phyloP scores from a whole-genome alignment of 2,888 invertebrate species.

The Noctua fimbriata region DNA sequence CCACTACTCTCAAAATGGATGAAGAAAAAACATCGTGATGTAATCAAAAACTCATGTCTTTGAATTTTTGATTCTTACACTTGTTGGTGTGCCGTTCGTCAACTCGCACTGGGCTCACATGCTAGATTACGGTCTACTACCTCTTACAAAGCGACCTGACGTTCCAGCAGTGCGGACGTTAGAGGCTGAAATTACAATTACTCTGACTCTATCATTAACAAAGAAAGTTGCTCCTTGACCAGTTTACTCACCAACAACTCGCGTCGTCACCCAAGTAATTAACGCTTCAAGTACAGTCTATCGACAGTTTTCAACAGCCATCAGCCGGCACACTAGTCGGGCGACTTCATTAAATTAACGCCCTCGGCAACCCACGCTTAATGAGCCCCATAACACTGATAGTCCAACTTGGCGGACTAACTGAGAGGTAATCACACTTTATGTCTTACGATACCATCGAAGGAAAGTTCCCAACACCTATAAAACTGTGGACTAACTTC shows the following conservation, averaged over 20 bases:
- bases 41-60: too few relatives aligned
- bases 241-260: constrained; percentile 28
- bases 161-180: background rate
- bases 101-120: background rate
- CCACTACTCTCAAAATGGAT: background rate
- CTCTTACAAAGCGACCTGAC: background rate
- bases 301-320: constrained; percentile 58
- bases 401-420: constrained; percentile 57
- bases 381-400: constrained; percentile 61
- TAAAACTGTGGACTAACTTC: constrained; percentile 56
- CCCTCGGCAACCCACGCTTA: constrained; percentile 50
- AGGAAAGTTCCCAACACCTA: constrained; percentile 57
- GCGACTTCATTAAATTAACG: constrained; percentile 67
- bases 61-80: too few relatives aligned
- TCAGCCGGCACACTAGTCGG: constrained; percentile 49
- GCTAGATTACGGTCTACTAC: background rate
- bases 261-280: constrained; percentile 42
- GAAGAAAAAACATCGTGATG: background rate
- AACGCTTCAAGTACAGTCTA: constrained; percentile 46
- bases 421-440: constrained; percentile 61
- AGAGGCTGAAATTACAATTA: background rate
- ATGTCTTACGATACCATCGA: constrained; percentile 62
- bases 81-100: background rate
- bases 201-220: background rate
- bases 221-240: constrained; percentile 27